phyloP scores from a whole-genome alignment of 2,888 invertebrate genomes.

The Endomychus coccineus region DNA sequence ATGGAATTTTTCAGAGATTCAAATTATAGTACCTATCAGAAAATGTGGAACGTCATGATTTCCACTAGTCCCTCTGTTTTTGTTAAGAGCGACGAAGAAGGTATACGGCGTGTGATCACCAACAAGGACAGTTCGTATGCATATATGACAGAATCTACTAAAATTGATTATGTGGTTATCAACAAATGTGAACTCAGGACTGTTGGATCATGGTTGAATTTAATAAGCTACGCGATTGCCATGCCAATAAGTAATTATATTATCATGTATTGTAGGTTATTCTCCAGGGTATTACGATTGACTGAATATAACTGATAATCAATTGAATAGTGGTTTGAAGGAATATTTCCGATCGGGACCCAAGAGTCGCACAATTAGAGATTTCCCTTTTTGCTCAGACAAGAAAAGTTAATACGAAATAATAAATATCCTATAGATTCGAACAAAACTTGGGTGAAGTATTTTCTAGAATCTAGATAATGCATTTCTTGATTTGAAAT shows the following conservation, averaged over 20 bases:
- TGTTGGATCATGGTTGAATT: constrained; percentile 71
- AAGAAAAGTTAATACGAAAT: too few relatives aligned
- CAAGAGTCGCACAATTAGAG: too few relatives aligned
- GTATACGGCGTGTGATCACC: constrained; percentile 71
- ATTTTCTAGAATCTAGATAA: too few relatives aligned
- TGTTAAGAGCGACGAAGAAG: constrained; percentile 71
- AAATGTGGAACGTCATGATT: constrained; percentile 88
- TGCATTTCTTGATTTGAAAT: too few relatives aligned
- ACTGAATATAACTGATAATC: too few relatives aligned
- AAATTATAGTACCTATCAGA: constrained; percentile 75
- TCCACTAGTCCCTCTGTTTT: constrained; percentile 72
- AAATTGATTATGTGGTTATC: constrained; percentile 83
- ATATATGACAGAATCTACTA: constrained; percentile 90
- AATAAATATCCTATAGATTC: too few relatives aligned
- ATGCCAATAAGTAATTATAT: constrained; percentile 69
- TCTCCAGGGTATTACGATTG: too few relatives aligned
- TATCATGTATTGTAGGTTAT: too few relatives aligned
- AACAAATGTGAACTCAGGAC: constrained; percentile 74
- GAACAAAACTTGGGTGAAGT: too few relatives aligned
- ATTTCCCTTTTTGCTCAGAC: too few relatives aligned
- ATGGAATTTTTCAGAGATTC: constrained; percentile 83
- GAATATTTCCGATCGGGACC: too few relatives aligned
- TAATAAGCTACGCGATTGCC: constrained; percentile 87
- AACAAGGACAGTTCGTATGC: constrained; percentile 75
- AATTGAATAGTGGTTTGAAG: too few relatives aligned